These are phyloP conservation scores for Paedocypris sp. DNA, from an alignment of 2,113 vertebrate genomes.

Conservation along the genomic window DNA sequence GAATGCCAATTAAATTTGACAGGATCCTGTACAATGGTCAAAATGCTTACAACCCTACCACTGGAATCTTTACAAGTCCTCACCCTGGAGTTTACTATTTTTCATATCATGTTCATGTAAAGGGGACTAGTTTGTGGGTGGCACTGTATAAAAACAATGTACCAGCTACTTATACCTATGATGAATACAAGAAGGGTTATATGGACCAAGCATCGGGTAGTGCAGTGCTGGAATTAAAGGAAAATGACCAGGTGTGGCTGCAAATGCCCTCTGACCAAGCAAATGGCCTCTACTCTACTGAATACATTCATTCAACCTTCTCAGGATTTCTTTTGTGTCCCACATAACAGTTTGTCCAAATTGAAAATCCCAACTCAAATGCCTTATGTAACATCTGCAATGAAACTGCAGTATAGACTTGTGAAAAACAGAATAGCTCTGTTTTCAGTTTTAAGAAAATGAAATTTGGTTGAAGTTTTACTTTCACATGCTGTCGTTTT, in stretches of 20 bases:
- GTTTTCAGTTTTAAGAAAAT: slow-evolving; percentile 52
- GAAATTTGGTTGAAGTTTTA: slow-evolving; percentile 51
- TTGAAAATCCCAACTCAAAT: slow-evolving; percentile 42
- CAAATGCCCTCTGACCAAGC: slow-evolving; percentile 99
- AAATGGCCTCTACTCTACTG: slow-evolving; percentile 92
- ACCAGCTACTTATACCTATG: slow-evolving; percentile 95
- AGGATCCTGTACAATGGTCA: slow-evolving; percentile 93
- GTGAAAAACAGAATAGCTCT: slow-evolving; percentile 48
- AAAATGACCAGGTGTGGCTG: slow-evolving; percentile 92
- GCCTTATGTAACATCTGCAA: slow-evolving; percentile 45
- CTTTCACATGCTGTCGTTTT: slow-evolving; percentile 57
- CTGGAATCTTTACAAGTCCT: slow-evolving; percentile 89
- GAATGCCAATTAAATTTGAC: slow-evolving; percentile 93
- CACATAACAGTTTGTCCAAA: slow-evolving; percentile 71
- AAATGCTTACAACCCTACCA: slow-evolving; percentile 83
- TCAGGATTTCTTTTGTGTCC: slow-evolving; percentile 95
- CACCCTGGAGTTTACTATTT: slow-evolving; percentile 94
- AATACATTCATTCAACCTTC: slow-evolving; percentile 98
- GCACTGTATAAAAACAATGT: slow-evolving; percentile 98
- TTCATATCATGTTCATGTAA: slow-evolving; percentile 93
- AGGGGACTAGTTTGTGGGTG: slow-evolving; percentile 96
- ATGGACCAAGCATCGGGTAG: slow-evolving; percentile 98
- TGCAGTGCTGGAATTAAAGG: slow-evolving; percentile 90
- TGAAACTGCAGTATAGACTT: slow-evolving; percentile 45
- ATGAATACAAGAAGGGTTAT: slow-evolving; percentile 98